Evolutionary conservation across 2,113 vertebrate species (phyloP).

Genomic region (Nibea coibor): DNA sequence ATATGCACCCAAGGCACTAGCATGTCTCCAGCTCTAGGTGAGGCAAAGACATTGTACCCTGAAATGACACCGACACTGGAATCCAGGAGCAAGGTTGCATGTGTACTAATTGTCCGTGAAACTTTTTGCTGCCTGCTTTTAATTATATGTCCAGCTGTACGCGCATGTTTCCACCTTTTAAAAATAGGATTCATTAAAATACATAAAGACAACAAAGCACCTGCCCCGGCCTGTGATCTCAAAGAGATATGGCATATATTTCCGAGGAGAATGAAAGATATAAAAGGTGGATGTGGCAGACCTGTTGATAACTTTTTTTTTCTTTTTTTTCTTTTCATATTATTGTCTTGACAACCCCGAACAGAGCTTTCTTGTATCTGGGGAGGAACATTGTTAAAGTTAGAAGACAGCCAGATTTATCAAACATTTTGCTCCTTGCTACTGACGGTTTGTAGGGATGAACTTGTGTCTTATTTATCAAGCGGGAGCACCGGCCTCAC

Average conservation of each 20-base stretch:
- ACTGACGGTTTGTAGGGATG: not conserved
- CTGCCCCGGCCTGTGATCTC: not conserved
- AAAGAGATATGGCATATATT: not conserved
- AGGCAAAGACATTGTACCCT: conserved; percentile 41
- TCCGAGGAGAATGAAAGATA: not conserved
- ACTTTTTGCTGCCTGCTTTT: conserved; percentile 43
- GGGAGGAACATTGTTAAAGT: conserved; percentile 1
- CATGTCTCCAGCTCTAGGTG: conserved; percentile 59
- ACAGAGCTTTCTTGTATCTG: not conserved
- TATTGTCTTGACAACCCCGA: conserved; percentile 2
- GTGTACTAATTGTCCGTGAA: conserved; percentile 36
- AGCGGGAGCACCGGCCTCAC: not conserved
- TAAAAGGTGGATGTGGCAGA: not conserved
- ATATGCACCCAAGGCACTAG: conserved; percentile 67
- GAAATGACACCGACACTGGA: conserved; percentile 57
- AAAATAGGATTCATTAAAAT: conserved; percentile 11
- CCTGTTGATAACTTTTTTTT: not conserved
- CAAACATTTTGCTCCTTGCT: not conserved
- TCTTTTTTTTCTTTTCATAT: not conserved
- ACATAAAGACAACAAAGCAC: conserved; percentile 15
- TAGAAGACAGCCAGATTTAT: not conserved
- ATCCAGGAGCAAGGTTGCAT: conserved; percentile 44
- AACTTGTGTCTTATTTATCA: conserved; percentile 1
- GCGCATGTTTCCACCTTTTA: conserved; percentile 24
- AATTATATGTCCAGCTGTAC: conserved; percentile 32